Conservation (phyloP, 2,888 invertebrate genomes). For the Galerucella calmariensis region DNA sequence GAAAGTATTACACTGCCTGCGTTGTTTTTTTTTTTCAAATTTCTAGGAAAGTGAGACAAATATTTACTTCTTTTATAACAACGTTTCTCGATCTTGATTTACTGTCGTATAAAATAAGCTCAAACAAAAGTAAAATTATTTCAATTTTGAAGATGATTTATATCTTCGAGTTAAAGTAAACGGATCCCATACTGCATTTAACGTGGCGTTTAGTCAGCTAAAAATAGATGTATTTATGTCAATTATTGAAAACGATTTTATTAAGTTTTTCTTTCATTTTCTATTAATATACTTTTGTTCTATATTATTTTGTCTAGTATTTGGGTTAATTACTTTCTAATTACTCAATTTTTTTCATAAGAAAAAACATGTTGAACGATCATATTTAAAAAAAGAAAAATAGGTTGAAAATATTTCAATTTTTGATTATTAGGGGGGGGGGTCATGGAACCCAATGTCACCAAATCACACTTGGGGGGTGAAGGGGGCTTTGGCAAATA, state of each 20-base stretch:
- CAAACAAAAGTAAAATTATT: conserved; percentile 27
- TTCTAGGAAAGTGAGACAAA: conserved; percentile 2
- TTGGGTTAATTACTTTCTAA: no score
- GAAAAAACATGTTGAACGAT: no score
- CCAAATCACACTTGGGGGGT: no score
- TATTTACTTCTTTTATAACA: neutral
- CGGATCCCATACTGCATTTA: conserved; percentile 16
- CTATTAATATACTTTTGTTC: no score
- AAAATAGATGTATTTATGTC: conserved; percentile 13
- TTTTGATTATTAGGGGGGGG: no score
- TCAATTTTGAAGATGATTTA: conserved; percentile 30
- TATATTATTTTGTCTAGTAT: no score
- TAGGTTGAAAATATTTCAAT: no score
- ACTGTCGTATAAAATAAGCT: conserved; percentile 23
- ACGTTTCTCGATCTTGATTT: conserved; percentile 17
- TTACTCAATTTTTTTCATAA: no score
- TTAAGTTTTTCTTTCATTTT: neutral
- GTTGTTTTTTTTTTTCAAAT: neutral
- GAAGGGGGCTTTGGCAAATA: no score
- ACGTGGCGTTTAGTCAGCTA: neutral
- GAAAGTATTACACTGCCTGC: no score
- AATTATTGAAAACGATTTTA: conserved; percentile 11
- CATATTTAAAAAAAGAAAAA: no score
- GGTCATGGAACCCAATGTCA: no score
- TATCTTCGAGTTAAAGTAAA: conserved; percentile 13